Percentiles rank a stretch among this genome's conserved stretches.
These are phyloP conservation scores for Tridacna crocea DNA, from an alignment of 2,888 invertebrate genomes.

Conservation along the genomic window DNA sequence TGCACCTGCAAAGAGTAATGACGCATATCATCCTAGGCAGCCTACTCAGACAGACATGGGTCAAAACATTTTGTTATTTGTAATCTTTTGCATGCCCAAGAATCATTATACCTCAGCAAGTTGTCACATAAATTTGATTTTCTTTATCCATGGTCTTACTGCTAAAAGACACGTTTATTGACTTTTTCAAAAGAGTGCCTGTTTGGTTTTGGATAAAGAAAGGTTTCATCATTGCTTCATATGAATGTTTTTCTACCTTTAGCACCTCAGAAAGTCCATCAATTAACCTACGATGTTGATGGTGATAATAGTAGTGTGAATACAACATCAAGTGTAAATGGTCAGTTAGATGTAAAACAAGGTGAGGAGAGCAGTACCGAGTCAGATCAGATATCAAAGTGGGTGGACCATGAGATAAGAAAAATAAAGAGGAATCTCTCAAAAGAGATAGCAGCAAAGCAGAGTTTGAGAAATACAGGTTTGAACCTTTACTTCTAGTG, in stretches of 20 bases:
- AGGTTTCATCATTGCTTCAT: no score
- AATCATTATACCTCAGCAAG: no score
- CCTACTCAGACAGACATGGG: no score
- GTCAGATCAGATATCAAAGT: constrained; percentile 53
- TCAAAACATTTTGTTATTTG: no score
- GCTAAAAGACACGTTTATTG: no score
- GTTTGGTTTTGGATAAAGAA: no score
- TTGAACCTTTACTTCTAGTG: background rate
- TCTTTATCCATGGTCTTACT: no score
- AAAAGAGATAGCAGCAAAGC: constrained; percentile 25
- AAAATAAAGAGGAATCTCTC: constrained; percentile 60
- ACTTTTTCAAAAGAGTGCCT: no score
- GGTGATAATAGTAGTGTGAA: constrained; percentile 27
- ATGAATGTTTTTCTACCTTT: background rate
- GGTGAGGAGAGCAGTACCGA: constrained; percentile 44
- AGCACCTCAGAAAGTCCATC: constrained; percentile 24
- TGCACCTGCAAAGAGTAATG: no score
- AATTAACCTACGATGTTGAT: constrained; percentile 35
- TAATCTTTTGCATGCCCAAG: no score
- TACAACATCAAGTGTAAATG: constrained; percentile 30
- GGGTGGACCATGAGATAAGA: constrained; percentile 61
- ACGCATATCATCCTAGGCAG: no score
- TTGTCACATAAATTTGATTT: no score
- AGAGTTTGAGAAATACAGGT: constrained; percentile 27
- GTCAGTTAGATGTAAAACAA: constrained; percentile 14